These are phyloP conservation scores for Galago senegalensis DNA, from an alignment of 2,797 vertebrate species.

Conservation along the genomic window DNA sequence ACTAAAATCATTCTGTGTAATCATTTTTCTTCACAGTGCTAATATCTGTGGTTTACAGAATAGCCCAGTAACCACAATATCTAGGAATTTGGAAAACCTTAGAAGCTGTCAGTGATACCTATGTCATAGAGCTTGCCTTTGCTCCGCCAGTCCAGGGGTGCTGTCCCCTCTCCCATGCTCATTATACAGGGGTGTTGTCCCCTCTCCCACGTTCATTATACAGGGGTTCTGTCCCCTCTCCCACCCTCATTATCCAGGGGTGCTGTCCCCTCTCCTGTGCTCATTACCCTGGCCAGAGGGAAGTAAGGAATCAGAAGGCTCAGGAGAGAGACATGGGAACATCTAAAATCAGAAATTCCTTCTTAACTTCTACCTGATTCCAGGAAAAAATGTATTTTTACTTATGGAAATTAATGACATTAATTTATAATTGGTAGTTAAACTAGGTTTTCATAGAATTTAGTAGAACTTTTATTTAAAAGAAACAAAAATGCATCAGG, in stretches of 20 bases:
- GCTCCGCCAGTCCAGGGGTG: neutral
- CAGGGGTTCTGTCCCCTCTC: no score
- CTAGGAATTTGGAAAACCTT: constrained; percentile 16
- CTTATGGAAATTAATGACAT: neutral
- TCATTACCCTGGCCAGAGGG: neutral
- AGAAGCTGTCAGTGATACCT: neutral
- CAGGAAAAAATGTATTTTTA: neutral
- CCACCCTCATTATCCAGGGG: no score
- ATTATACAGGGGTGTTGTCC: no score
- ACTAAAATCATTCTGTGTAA: constrained; percentile 35
- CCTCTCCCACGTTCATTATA: no score
- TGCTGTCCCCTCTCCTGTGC: no score
- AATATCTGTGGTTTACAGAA: neutral
- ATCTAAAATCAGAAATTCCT: neutral
- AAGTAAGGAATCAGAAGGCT: neutral
- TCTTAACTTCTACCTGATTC: neutral
- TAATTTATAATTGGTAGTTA: neutral
- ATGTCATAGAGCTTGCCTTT: neutral
- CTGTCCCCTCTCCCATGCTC: neutral
- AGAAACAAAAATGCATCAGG: neutral
- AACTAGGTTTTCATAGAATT: neutral
- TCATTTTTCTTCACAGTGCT: neutral
- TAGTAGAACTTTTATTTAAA: neutral
- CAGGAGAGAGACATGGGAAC: neutral
- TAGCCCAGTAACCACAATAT: neutral